Evolutionary conservation across 2,888 invertebrate genomes (phyloP).

Genomic region (Eucera pruinosa): DNA sequence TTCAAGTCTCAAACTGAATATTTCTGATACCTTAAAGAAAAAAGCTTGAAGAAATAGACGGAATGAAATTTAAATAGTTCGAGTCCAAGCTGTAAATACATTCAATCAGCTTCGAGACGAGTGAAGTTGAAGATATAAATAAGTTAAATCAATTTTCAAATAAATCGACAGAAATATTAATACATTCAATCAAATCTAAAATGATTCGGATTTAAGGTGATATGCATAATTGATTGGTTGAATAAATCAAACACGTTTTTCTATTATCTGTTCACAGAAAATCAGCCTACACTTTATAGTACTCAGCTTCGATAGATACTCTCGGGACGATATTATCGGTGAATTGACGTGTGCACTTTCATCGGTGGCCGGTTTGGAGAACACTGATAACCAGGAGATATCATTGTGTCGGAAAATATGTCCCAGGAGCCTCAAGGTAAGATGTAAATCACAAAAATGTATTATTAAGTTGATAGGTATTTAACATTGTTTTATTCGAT

Average conservation of each 20-base stretch:
- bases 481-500: too few relatives aligned
- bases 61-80: background rate
- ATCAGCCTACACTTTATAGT: slow-evolving; percentile 97
- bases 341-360: slow-evolving; percentile 96
- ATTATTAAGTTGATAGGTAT: too few relatives aligned
- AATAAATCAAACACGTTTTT: slow-evolving; percentile 10
- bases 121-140: background rate
- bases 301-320: slow-evolving; percentile 93
- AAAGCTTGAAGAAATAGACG: background rate
- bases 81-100: background rate
- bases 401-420: slow-evolving; percentile 95
- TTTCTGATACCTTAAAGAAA: background rate
- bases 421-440: slow-evolving; percentile 96
- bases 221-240: too few relatives aligned
- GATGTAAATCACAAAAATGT: background rate
- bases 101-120: background rate
- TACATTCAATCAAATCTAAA: background rate
- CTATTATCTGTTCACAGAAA: slow-evolving; percentile 84
- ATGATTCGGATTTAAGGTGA: background rate
- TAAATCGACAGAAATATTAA: background rate
- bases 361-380: slow-evolving; percentile 87
- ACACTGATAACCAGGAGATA: slow-evolving; percentile 91
- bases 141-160: slow-evolving; percentile 1
- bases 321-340: slow-evolving; percentile 98
- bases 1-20: background rate